Evolutionary conservation across 2,888 invertebrate genomes (phyloP), one percentile per base, ranked within the genome.

Genomic region (Caradrina kadenii): DNA sequence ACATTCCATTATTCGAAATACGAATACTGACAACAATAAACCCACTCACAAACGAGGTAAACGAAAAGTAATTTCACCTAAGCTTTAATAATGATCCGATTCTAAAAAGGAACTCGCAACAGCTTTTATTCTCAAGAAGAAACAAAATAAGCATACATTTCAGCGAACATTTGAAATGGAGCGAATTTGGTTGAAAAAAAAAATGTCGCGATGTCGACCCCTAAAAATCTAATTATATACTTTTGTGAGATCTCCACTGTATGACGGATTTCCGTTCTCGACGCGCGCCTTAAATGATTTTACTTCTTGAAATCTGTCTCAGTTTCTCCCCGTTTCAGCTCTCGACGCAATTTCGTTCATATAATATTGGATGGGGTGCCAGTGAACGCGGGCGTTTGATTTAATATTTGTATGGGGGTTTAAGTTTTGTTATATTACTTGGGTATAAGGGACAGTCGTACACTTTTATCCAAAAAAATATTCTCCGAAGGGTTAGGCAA

Each of bases 231-330:
- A 88, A 88, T 88, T 88, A 88, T 83, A 82, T 82, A 84, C 85
- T 85, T 87, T 86, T 87, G 85, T 80, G 81, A 85, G 72, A 78
- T 79, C 73, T 81, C 75, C 77, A 82, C 88, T 88, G 87, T 91
- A 89, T 90, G 91, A 88, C 88, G 90, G 89, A 90, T 90, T 89
- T 91, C 91, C 91, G 88, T 79, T 83, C 77, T 81, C 85, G 83
- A 82, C 89, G 79, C 85, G 82, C 64, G 83, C 84, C 87, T 89
- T 90, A 91, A 90, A 89, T 90, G 89, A 90, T 91, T 92, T 91
- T 85, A 85, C 87, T 87, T 88, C 90, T 90, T 89, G 87, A 90
- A 91, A 91, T 91, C 89, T 91, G 90, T 90, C 91, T 91, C 91
- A 89, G 90, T 91, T 92, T 88, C 87, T 84, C 85, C 78, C 79